Base-by-base conservation (phyloP, 2,797 vertebrate genomes). In the Cuculus canorus region DNA sequence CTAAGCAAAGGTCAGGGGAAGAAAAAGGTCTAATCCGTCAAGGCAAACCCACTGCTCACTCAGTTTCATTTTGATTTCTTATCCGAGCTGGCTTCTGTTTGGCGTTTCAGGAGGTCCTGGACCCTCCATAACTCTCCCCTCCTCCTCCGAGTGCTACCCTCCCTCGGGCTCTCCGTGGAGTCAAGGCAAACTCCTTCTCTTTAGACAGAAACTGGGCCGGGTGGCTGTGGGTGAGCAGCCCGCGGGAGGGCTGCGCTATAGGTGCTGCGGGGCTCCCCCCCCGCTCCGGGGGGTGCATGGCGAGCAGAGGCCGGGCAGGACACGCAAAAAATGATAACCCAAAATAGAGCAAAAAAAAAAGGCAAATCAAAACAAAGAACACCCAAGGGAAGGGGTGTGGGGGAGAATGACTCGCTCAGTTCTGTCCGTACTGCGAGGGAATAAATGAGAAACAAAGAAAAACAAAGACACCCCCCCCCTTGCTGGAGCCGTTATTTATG, bases 1-100 rank as follows among this genome's bases (percentile, higher is more conserved):
- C 96, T 77, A 90, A 98, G 97, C 98, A 98, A 98, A 98, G 98
- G 98, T 98, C 98, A 98, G 89, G 82, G 95, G 92, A 97, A 98
- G 96, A 98, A 97, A 97, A 96, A 96, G 95, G 93, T 91, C 94
- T 96, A 98, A 98, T 98, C 98, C 97, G 97, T 98, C 98, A 98
- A 97, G 90, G 96, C 82, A 91, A 95, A 93, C 72, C 93, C 86
- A 87, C 66, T 15, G 52, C 85, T 85, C 88, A n/a, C 92, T 69
- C 92, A 10, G 79, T 80, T 37, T 37, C 90, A 68, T 87, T 93
- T 96, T 61, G 86, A 87, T 94, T 96, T 86, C 93, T 96, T 96
- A 91, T 95, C 88, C 27, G n/a, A 37, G 37, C 48, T 56, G 73
- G 93, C 80, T 95, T 94, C 89, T 83, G 61, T 92, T 91, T 52